Percentiles rank a stretch among this genome's conserved stretches.
Evolutionary conservation across 2,113 vertebrate species (phyloP).

Genomic region (Alethe diademata): DNA sequence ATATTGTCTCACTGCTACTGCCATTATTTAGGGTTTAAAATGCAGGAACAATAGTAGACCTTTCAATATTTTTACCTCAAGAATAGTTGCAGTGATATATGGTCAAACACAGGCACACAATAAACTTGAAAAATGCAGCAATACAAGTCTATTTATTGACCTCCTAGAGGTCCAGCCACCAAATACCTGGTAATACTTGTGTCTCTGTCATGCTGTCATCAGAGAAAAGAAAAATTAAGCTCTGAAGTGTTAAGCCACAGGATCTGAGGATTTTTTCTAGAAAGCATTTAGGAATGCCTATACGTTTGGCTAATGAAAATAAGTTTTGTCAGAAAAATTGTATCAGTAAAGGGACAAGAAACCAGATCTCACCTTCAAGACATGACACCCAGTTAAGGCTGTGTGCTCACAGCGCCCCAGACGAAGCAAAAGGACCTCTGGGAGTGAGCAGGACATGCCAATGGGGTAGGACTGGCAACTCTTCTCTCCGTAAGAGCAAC

Average conservation of each 20-base stretch:
- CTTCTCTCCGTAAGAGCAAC: neutral
- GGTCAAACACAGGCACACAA: neutral
- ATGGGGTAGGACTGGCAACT: rapidly evolving
- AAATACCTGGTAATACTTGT: neutral
- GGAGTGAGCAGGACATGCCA: neutral
- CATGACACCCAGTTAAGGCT: neutral
- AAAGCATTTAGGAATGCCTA: neutral
- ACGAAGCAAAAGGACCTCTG: neutral
- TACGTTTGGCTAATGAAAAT: neutral
- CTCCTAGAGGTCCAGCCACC: neutral
- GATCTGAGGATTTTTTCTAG: neutral
- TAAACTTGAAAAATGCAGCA: neutral
- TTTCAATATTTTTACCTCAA: neutral
- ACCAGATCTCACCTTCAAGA: neutral
- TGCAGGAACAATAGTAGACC: neutral
- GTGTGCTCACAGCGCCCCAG: neutral
- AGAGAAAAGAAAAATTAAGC: neutral
- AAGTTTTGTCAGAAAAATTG: neutral
- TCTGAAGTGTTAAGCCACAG: neutral
- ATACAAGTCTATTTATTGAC: neutral
- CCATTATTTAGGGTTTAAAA: neutral
- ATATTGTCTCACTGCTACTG: neutral
- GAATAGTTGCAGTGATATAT: neutral
- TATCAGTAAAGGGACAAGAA: neutral
- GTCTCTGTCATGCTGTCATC: neutral